Evolutionary conservation across 2,797 vertebrate genomes (phyloP), one percentile per base, ranked within the genome.

Genomic region (Epinephelus awoara): DNA sequence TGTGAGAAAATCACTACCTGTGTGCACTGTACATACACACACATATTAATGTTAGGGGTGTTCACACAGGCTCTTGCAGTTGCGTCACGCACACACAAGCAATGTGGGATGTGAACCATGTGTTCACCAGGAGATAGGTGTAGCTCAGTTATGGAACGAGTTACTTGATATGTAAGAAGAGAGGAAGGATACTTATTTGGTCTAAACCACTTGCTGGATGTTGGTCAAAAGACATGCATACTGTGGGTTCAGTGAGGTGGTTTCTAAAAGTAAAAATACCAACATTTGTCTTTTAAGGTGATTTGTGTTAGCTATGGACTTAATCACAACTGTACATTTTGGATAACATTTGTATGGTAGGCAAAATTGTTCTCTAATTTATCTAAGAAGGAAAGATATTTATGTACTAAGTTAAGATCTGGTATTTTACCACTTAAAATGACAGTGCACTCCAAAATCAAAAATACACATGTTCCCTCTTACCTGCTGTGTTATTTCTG

Each of bases 1-100:
- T 61, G 7, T 23, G 11, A 63, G 67, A 61, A 57, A 75, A 62
- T 42, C 62, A 18, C 40, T 25, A 29, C 34, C 42, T 50, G 46
- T 19, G 4, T 18, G 6, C 40, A 17, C 13, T 18, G 7, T 15
- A 21, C 23, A 15, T 3, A 55, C 6, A 67, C 29, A 50, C 17
- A 51, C 14, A 4, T 27, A 14, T 6, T 2, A 42, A 14, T 0
- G 0, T 62, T 44, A 29, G 52, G n/a, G 42, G 40, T 51, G 34
- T 42, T 21, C 51, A 6, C 46, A 40, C 50, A 58, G 18, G 15
- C 56, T 54, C 6, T 19, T 80, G 34, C 11, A 21, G 46, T 49
- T 63, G n/a, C 1, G 1, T 70, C 66, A 56, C 50, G 34, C 4
- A 42, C 9, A 42, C 11, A 42, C 40, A 34, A 6, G 34, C 34